Conservation (phyloP, 2,797 vertebrate species). For the Danio aesculapii region DNA sequence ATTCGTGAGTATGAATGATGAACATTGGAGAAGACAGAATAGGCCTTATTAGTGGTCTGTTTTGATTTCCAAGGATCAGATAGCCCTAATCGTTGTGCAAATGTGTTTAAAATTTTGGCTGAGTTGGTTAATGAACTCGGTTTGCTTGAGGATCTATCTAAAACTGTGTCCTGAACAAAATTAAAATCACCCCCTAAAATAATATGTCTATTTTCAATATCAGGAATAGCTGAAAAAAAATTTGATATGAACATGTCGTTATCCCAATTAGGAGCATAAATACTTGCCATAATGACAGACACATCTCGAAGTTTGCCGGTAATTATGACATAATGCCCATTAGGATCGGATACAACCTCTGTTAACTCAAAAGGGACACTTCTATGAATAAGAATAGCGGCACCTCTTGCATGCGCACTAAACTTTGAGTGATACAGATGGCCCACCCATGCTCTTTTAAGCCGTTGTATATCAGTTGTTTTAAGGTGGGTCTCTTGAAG, state of each 20-base stretch:
- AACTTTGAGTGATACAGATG: background rate
- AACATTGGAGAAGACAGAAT: background rate
- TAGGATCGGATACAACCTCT: background rate
- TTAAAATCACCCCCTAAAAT: background rate
- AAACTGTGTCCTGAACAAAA: background rate
- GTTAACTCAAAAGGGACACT: constrained; percentile 20
- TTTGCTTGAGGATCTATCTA: too few relatives aligned
- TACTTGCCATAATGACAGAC: background rate
- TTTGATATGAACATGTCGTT: background rate
- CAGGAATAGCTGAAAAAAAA: background rate
- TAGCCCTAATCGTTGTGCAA: background rate
- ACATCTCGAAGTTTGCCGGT: background rate
- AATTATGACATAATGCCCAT: background rate
- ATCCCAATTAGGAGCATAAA: background rate
- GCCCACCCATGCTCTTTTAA: too few relatives aligned
- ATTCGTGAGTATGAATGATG: background rate
- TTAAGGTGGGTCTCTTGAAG: too few relatives aligned
- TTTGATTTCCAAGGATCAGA: background rate
- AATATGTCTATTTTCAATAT: background rate
- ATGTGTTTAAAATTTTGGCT: background rate
- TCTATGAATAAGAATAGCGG: constrained; percentile 10
- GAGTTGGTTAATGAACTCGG: background rate
- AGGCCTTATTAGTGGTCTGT: background rate
- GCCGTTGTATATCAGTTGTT: too few relatives aligned
- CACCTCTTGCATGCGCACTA: background rate